Percentiles rank a stretch among this genome's conserved stretches.
These are phyloP conservation scores for Buphagus erythrorhynchus DNA, from an alignment of 2,797 vertebrate genomes.

Conservation along the genomic window DNA sequence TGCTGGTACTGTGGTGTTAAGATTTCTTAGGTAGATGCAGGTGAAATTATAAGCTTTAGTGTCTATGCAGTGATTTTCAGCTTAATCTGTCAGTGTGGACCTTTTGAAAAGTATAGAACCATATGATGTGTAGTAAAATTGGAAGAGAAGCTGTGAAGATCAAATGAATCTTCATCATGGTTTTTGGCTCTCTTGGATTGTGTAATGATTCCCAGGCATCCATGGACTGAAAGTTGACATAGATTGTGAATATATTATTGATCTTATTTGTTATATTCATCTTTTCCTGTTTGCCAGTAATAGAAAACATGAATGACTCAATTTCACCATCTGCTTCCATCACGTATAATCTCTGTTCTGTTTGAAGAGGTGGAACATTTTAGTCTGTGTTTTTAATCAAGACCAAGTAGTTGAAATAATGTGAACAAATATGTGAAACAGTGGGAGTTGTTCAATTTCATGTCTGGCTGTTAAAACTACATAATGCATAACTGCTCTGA, in stretches of 20 bases:
- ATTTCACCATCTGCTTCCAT: neutral
- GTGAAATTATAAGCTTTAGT: neutral
- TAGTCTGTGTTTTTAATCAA: neutral
- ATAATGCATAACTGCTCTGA: neutral
- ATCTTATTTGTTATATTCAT: neutral
- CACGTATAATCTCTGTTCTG: neutral
- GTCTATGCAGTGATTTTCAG: neutral
- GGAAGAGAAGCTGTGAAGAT: neutral
- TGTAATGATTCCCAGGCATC: neutral
- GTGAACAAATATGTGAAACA: neutral
- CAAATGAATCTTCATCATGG: neutral
- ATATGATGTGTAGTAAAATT: neutral
- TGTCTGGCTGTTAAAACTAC: neutral
- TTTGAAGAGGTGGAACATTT: neutral
- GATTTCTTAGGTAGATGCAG: neutral
- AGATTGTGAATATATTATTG: neutral
- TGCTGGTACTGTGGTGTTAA: neutral
- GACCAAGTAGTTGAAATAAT: neutral
- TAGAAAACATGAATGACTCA: neutral
- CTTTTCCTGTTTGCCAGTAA: neutral
- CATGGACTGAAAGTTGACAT: neutral
- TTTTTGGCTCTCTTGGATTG: neutral
- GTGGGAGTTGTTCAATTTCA: neutral
- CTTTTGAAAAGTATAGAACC: neutral
- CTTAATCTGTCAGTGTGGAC: neutral